Base-by-base conservation (phyloP, 2,888 invertebrate genomes). In the Thecocarcelia acutangulata region DNA sequence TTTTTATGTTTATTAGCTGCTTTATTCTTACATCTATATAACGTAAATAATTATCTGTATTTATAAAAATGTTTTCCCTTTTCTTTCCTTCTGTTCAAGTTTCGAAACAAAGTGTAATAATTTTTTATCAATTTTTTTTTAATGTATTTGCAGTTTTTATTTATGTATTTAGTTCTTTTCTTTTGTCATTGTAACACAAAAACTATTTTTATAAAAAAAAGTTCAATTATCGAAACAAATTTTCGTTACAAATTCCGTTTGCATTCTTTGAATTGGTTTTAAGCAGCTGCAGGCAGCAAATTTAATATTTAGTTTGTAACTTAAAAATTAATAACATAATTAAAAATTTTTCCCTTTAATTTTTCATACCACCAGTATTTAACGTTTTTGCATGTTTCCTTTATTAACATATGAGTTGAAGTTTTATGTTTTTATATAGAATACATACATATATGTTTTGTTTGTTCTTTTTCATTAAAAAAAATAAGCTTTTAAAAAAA, bases 231-330 rank as follows among this genome's bases (percentile, higher is more conserved):
- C 21, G 9, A 68, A 63, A 66, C 48, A 28, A 33, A 11, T 28
- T 61, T 68, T 33, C 11, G 46, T 56, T 63, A 17, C 11, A 42
- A 42, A 44, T 42, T 52, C 13, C n/a, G 6, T 64, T 58, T 42
- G 24, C 56, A 48, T 66, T 59, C 12, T 58, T 50, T 42, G 5
- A 70, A 78, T 72, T 72, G 48, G 50, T 59, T 78, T 72, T 66
- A 33, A 82, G 74, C 69, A 70, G 81, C 81, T 82, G 81, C 77
- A 82, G 81, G 81, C 81, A 82, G 77, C 81, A 73, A 54, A 28
- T 74, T 77, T 46, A 63, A 19, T 48, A 42, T 3, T 15, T 58
- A 19, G 13, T 19, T 40, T 40, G 3, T 40, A 21, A 40, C 17
- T 40, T n/a, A 3, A 40, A 58, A 56, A 33, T 56, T 28, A 28